phyloP scores from a whole-genome alignment of 2,113 vertebrate genomes.

The Aphyosemion australe region DNA sequence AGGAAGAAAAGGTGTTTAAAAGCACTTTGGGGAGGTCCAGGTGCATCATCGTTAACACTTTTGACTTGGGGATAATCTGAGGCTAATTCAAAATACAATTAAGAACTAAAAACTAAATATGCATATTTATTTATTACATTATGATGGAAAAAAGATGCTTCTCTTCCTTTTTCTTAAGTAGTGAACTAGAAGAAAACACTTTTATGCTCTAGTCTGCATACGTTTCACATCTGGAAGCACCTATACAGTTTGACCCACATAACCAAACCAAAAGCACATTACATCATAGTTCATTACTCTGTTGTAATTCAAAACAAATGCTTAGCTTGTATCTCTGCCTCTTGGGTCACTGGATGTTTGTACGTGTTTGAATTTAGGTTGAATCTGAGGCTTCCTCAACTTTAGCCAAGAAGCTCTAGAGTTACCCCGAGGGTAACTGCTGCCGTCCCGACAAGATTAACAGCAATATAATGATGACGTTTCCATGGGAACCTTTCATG shows the following conservation, averaged over 20 bases:
- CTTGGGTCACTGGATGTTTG: slow-evolving; percentile 48
- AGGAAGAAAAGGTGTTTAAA: slow-evolving; percentile 26
- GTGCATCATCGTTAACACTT: slow-evolving; percentile 21
- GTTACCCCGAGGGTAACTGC: slow-evolving; percentile 49
- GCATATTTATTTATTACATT: too few relatives aligned
- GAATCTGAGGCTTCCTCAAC: slow-evolving; percentile 36
- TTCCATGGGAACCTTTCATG: slow-evolving; percentile 61
- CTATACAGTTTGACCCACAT: slow-evolving; percentile 48
- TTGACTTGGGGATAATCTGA: neutral
- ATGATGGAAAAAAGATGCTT: too few relatives aligned
- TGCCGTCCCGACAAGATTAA: slow-evolving; percentile 49
- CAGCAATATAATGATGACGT: slow-evolving; percentile 65
- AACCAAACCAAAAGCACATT: slow-evolving; percentile 37
- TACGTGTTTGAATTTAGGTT: slow-evolving; percentile 51
- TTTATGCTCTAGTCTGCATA: slow-evolving; percentile 5
- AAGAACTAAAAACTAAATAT: too few relatives aligned
- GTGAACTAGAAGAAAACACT: neutral
- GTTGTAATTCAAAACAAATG: slow-evolving; percentile 66
- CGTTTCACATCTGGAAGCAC: slow-evolving; percentile 42
- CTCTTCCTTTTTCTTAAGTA: too few relatives aligned
- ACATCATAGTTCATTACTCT: slow-evolving; percentile 54
- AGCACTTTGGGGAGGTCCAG: slow-evolving; percentile 18
- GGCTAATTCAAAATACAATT: too few relatives aligned
- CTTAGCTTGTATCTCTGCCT: slow-evolving; percentile 15
- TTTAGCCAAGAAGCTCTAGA: slow-evolving; percentile 33